Evolutionary conservation across 2,113 vertebrate genomes (phyloP).

Genomic region (Parus major): DNA sequence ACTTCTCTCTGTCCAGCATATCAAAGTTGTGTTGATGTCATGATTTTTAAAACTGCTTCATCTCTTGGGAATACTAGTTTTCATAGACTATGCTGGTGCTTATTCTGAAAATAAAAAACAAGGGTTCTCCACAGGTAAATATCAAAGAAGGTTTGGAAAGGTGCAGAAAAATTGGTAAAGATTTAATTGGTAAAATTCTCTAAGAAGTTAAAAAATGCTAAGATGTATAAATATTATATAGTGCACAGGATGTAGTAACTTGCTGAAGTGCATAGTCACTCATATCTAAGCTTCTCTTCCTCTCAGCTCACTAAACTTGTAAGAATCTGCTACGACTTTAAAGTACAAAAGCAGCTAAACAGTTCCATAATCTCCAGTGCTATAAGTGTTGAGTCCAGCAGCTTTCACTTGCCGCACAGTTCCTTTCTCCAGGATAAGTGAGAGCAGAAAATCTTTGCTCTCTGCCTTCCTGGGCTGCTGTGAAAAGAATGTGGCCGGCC

Average conservation of each 20-base stretch:
- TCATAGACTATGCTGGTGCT: not conserved
- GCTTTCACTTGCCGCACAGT: not conserved
- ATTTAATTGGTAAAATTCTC: slow-evolving; percentile 1
- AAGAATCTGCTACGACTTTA: not conserved
- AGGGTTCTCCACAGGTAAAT: not conserved
- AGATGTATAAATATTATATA: not conserved
- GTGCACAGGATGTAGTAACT: slow-evolving; percentile 2
- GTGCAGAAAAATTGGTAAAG: not conserved
- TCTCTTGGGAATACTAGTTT: not conserved
- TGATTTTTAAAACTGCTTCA: not conserved
- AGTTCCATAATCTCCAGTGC: not conserved
- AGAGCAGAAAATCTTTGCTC: not conserved
- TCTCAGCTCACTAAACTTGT: not conserved
- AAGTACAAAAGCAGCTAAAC: not conserved
- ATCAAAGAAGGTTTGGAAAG: not conserved
- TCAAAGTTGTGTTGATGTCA: not conserved
- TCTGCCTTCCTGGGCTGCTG: not conserved
- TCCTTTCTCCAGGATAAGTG: not conserved
- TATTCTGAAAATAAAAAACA: not conserved
- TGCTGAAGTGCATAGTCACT: not conserved
- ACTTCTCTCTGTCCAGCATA: not conserved
- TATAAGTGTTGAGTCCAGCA: not conserved
- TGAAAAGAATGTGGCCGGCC: not conserved
- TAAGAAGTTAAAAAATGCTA: slow-evolving; percentile 10
- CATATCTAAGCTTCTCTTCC: not conserved